phyloP scores from a whole-genome alignment of 1,140 invertebrate species.

The Globodera ellingtonae region DNA sequence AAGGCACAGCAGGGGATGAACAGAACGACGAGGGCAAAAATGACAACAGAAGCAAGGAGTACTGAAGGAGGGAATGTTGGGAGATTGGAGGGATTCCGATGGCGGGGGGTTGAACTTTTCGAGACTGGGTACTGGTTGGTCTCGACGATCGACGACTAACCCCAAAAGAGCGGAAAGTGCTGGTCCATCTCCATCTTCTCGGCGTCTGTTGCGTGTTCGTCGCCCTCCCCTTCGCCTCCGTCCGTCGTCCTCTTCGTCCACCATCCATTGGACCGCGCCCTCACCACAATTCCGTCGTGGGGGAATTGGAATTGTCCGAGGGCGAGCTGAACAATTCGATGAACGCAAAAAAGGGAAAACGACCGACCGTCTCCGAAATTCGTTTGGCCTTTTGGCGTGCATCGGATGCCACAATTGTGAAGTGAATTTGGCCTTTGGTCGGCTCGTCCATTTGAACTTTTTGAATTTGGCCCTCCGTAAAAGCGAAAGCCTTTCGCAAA shows the following conservation, averaged over 20 bases:
- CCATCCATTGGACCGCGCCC: not conserved
- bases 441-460: constrained; percentile 46
- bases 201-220: not conserved
- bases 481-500: constrained; percentile 38
- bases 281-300: not conserved
- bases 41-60: not conserved
- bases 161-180: not conserved
- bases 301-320: constrained; percentile 5
- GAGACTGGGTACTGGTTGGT: too few relatives aligned
- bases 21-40: constrained; percentile 11
- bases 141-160: not conserved
- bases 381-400: constrained; percentile 49
- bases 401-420: constrained; percentile 44
- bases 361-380: constrained; percentile 50
- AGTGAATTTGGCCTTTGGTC: constrained; percentile 52
- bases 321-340: not conserved
- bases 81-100: too few relatives aligned
- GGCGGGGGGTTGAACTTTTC: too few relatives aligned
- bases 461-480: constrained; percentile 38
- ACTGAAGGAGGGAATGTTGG: not conserved
- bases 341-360: not conserved
- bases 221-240: not conserved
- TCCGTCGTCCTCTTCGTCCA: not conserved
- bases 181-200: not conserved
- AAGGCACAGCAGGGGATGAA: not conserved